A percentile compares a stretch with the other conserved stretches of the same genome.
Conservation (phyloP, 2,888 invertebrate species). For the Spodoptera exigua region DNA sequence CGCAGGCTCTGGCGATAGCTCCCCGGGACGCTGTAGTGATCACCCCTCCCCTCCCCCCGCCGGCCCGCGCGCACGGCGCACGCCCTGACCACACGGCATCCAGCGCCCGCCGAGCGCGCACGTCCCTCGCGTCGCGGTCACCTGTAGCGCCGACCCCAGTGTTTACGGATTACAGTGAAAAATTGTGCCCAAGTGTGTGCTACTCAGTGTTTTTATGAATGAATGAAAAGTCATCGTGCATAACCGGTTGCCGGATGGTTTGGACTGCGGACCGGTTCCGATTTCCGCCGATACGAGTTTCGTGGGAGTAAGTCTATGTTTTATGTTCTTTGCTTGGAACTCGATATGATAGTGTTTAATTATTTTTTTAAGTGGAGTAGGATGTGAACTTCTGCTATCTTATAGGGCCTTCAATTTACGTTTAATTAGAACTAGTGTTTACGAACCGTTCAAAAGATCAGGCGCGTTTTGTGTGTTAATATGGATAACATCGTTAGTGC, state of each 20-base stretch:
- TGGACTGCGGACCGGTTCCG: conserved; percentile 70
- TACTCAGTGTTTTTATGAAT: conserved; percentile 71
- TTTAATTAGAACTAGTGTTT: neutral
- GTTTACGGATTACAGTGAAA: conserved; percentile 76
- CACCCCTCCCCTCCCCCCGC: conserved; percentile 68
- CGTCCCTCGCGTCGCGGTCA: conserved; percentile 62
- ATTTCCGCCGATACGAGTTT: conserved; percentile 74
- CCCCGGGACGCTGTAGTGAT: conserved; percentile 82
- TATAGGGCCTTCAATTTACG: neutral
- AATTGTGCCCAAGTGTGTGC: conserved; percentile 66
- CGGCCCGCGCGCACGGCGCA: conserved; percentile 58
- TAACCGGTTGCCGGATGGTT: conserved; percentile 72
- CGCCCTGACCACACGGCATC: conserved; percentile 70
- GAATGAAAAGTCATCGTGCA: conserved; percentile 59
- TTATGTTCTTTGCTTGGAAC: conserved; percentile 62
- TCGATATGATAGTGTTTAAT: conserved; percentile 58
- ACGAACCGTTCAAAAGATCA: conserved; percentile 10
- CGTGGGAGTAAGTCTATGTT: conserved; percentile 72
- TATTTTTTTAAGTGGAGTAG: conserved; percentile 50
- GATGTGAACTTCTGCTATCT: conserved; percentile 32
- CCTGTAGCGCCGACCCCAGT: conserved; percentile 77
- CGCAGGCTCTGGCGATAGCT: conserved; percentile 73
- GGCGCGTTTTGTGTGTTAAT: conserved; percentile 14
- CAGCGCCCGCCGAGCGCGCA: conserved; percentile 66
- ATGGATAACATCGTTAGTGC: neutral